Conservation (phyloP, 1,140 invertebrate species). For the Helicoverpa armigera region DNA sequence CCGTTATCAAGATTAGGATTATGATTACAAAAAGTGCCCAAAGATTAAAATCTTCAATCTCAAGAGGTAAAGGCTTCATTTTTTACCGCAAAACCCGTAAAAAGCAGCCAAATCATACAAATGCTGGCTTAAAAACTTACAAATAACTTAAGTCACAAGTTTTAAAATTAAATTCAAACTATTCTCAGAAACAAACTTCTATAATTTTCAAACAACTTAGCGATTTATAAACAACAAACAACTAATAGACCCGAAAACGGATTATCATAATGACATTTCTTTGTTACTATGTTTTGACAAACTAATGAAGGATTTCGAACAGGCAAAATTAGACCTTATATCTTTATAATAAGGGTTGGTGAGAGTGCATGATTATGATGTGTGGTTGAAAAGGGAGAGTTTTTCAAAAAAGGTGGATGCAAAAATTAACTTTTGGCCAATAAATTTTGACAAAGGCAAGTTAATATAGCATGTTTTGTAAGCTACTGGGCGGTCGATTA, state of each 20-base stretch:
- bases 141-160: constrained; percentile 37
- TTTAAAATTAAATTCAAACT: constrained; percentile 41
- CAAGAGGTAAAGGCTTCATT: constrained; percentile 4
- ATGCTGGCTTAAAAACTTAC: constrained; percentile 8
- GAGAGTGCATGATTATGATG: background rate
- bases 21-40: background rate
- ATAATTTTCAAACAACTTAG: constrained; percentile 41
- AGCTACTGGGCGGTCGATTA: constrained; percentile 73
- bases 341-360: background rate
- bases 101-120: background rate
- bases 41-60: constrained; percentile 29
- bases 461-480: constrained; percentile 59
- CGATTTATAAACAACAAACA: constrained; percentile 64
- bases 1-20: background rate
- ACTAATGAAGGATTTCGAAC: constrained; percentile 10
- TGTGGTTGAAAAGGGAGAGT: constrained; percentile 34
- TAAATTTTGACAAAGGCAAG: constrained; percentile 68
- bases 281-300: constrained; percentile 60
- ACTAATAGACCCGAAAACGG: constrained; percentile 59
- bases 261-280: constrained; percentile 71
- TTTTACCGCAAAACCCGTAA: constrained; percentile 13
- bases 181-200: constrained; percentile 44
- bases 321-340: constrained; percentile 19
- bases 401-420: constrained; percentile 51
- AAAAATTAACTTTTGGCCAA: constrained; percentile 71